These are phyloP conservation scores for Biston betularia DNA, from an alignment of 2,888 invertebrate species.

Conservation along the genomic window DNA sequence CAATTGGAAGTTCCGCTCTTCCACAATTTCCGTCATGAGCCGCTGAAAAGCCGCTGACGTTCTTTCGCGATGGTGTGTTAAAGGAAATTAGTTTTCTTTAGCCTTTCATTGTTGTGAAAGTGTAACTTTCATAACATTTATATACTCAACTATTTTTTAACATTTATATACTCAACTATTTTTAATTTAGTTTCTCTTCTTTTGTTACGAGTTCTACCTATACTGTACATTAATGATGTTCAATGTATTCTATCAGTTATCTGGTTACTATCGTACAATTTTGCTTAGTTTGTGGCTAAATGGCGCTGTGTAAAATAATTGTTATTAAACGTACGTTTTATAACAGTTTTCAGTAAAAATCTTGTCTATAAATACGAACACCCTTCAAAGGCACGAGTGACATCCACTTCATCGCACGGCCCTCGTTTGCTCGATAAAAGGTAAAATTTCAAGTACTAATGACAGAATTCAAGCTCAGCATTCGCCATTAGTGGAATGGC, in stretches of 20 bases:
- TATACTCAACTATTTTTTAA: not conserved
- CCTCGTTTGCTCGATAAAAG: conserved; percentile 53
- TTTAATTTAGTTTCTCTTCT: not conserved
- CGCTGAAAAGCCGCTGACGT: conserved; percentile 38
- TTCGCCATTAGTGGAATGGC: conserved; percentile 60
- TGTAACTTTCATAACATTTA: not conserved
- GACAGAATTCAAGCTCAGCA: conserved; percentile 61
- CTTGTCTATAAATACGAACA: conserved; percentile 23
- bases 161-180: not conserved
- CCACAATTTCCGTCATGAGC: conserved; percentile 43
- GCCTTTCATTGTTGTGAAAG: conserved; percentile 5
- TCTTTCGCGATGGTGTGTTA: not conserved
- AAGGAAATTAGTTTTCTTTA: conserved; percentile 9
- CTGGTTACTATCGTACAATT: no score
- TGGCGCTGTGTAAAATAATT: no score
- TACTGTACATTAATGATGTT: no score
- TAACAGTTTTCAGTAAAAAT: conserved; percentile 19
- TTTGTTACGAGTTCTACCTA: not conserved
- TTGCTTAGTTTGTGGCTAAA: no score
- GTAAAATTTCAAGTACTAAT: conserved; percentile 61
- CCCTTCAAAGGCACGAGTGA: conserved; percentile 35
- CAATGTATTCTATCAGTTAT: no score
- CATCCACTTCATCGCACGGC: conserved; percentile 42
- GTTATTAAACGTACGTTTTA: not conserved
- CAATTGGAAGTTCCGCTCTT: conserved; percentile 44